Base-by-base conservation (phyloP, 1,140 invertebrate genomes). In the Lamellibrachia luymesi region DNA sequence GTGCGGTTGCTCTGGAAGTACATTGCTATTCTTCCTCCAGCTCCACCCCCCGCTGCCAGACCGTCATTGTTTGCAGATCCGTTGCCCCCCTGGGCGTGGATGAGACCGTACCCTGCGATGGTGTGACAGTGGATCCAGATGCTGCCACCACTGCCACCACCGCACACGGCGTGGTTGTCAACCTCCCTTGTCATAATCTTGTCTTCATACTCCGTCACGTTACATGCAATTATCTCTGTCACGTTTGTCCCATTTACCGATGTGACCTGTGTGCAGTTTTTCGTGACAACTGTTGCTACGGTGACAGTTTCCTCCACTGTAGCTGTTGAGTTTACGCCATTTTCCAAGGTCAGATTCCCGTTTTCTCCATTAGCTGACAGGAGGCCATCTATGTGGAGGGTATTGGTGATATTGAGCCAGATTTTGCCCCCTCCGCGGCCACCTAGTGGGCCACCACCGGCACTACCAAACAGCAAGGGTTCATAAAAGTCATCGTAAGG, bases 361-460 rank as follows among this genome's bases (percentile, higher is more conserved):
- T 94, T 93, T n/a, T 93, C 94, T 25, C 94, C 95, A 93, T 94
- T 95, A 50, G 94, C 95, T 17, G 94, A 94, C 4, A 95, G 89
- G 6, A 92, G 38, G 1, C 95, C 95, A 92, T 95, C 94, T 22
- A 95, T 94, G 7, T 94, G 93, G 52, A 95, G 92, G 5, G 95
- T 95, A 94, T 95, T 93, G 1, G 95, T 94, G 10, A 95, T 94
- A 94, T 95, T 95, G 4, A 95, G 56, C 95, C 95, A 95, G 56
- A 95, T 94, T n/a, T 94, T 93, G 7, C 95, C 95, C 50, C 95
- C 95, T 0, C 95, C 95, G 22, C 93, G 92, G 49, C 95, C 95
- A 27, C 95, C 95, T 27, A 91, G 91, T 51, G 56, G 50, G 38
- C 95, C 94, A 2, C 95, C 95, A 38, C 95, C 95, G 7, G 94